phyloP scores from a whole-genome alignment of 2,113 vertebrate genomes.

The Pterophyllum scalare region DNA sequence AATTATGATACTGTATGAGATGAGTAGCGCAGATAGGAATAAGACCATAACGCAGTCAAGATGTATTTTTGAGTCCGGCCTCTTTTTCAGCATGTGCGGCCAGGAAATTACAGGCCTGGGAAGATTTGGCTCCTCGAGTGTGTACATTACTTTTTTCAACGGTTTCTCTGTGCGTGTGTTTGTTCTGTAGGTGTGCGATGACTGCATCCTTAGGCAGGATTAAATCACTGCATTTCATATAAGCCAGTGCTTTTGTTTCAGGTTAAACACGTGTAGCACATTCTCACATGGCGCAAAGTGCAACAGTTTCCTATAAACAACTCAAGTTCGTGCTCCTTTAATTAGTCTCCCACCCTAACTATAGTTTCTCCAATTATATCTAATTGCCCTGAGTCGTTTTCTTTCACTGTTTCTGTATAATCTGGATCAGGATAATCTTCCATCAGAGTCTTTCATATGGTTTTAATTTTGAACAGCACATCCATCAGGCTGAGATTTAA shows the following conservation, averaged over 20 bases:
- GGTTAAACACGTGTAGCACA: neutral
- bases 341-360: conserved; percentile 16
- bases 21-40: neutral
- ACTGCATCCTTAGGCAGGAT: neutral
- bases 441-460: conserved; percentile 42
- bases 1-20: conserved; percentile 17
- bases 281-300: conserved; percentile 13
- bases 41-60: conserved; percentile 34
- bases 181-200: neutral
- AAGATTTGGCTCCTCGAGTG: conserved; percentile 30
- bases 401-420: conserved; percentile 47
- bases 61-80: conserved; percentile 29
- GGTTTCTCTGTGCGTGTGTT: conserved; percentile 24
- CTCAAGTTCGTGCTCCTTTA: conserved; percentile 6
- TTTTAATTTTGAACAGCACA: conserved; percentile 58
- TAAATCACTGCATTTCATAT: neutral
- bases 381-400: conserved; percentile 39
- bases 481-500: conserved; percentile 40
- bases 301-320: conserved; percentile 8
- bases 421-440: conserved; percentile 33
- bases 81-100: conserved; percentile 44
- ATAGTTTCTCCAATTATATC: conserved; percentile 22
- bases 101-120: conserved; percentile 58
- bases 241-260: neutral
- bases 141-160: conserved; percentile 41